phyloP scores from a whole-genome alignment of 2,797 vertebrate genomes.

The Eleutherodactylus coqui region DNA sequence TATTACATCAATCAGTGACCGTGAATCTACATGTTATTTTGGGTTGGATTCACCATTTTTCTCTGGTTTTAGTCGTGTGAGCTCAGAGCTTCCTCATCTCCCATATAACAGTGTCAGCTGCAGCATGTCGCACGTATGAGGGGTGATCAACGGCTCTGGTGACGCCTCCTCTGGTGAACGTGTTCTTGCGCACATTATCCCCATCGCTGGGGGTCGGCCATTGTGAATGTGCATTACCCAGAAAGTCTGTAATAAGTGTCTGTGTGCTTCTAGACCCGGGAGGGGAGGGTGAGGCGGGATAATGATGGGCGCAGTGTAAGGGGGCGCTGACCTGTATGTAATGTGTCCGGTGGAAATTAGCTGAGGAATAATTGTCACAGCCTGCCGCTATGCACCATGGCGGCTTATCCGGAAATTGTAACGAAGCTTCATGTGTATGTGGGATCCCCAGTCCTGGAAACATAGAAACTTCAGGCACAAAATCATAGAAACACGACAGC shows the following conservation, averaged over 20 bases:
- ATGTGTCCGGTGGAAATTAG: constrained; percentile 11
- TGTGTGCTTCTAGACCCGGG: neutral
- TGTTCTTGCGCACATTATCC: neutral
- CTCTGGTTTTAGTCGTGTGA: neutral
- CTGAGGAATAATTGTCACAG: neutral
- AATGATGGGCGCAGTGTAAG: neutral
- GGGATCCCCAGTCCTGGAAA: neutral
- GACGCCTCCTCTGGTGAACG: neutral
- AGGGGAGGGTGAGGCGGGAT: neutral
- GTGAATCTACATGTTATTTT: too few species aligned
- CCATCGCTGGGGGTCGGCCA: neutral
- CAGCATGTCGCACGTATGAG: neutral
- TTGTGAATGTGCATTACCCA: constrained; percentile 11
- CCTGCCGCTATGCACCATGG: neutral
- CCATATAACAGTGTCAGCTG: neutral
- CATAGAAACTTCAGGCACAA: too few species aligned
- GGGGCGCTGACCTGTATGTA: neutral
- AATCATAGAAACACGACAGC: too few species aligned
- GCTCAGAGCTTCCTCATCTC: neutral
- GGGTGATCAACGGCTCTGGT: neutral
- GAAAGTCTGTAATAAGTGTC: neutral
- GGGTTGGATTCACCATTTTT: neutral
- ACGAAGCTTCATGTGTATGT: neutral
- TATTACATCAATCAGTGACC: too few species aligned
- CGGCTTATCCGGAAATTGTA: too few species aligned